These are phyloP conservation scores for Sebastes matsubarae DNA, from an alignment of 2,797 vertebrate genomes.

Conservation along the genomic window DNA sequence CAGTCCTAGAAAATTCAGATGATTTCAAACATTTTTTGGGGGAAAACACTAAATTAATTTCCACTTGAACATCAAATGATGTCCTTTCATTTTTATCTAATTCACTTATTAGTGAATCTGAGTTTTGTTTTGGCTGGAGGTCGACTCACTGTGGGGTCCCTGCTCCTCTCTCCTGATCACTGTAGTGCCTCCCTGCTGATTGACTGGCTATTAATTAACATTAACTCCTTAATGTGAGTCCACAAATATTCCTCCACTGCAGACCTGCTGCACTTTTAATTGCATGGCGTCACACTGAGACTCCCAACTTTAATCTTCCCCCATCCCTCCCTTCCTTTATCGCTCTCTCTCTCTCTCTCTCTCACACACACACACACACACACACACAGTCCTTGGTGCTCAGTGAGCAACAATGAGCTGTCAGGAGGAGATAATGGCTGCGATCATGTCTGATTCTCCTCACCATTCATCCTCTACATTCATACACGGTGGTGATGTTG, in stretches of 20 bases:
- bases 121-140: constrained; percentile 30
- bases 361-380: background rate
- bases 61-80: constrained; percentile 6
- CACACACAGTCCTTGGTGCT: constrained; percentile 5
- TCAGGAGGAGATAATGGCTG: constrained; percentile 47
- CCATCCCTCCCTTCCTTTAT: background rate
- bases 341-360: background rate
- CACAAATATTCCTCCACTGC: constrained; percentile 28
- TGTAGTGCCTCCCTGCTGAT: constrained; percentile 41
- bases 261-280: constrained; percentile 45
- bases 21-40: background rate
- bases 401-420: constrained; percentile 54
- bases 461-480: constrained; percentile 14
- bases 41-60: background rate
- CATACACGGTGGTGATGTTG: constrained; percentile 18
- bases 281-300: constrained; percentile 52
- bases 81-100: background rate
- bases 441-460: constrained; percentile 45
- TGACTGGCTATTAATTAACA: constrained; percentile 48
- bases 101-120: background rate
- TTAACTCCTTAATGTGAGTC: constrained; percentile 11
- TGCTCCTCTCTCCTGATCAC: constrained; percentile 23
- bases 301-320: constrained; percentile 24
- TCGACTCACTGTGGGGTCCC: constrained; percentile 34
- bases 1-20: background rate